Evolutionary conservation across 1,140 invertebrate species (phyloP), one percentile per base, ranked within the genome.

Genomic region (Drosophila rhopaloa): DNA sequence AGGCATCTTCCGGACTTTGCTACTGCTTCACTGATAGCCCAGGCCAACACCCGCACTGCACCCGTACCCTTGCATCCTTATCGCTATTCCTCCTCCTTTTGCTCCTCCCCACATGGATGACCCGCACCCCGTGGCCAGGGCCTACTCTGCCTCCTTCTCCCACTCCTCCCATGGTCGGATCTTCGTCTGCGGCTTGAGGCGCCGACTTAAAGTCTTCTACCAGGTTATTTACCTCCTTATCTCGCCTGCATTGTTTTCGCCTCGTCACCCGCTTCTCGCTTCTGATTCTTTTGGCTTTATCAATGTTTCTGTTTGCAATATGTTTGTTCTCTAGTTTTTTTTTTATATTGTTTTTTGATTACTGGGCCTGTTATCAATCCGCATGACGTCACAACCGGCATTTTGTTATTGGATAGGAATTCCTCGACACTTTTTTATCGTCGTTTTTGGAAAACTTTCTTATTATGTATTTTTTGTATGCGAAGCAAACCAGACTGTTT

Each of bases 161-260:
- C 5, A 19, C 19, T 24, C 37, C 24, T n/a, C 5, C 16, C 19
- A n/a, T 27, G 51, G 37, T 47, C 50, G 16, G 35, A 37, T 70
- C 27, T 35, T 13, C 41, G 5, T 48, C 47, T 29, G 35, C 14
- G 29, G 38, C 43, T 37, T 50, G 37, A 47, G 81, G 84, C 76
- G 82, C 79, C 71, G 78, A 67, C 82, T 61, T 76, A 76, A 81
- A 86, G 75, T 81, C 81, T 59, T 48, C 78, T 24, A 8, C 44
- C 82, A 83, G 83, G 83, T 83, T 86, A 57, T 83, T 86, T 86
- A 88, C 84, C 82, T 79, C 77, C 83, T 88, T 89, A 88, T 88
- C 83, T 82, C 76, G 53, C 63, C 56, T 53, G 55, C 62, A 80
- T 89, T 83, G 71, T 88, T 76, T 58, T 59, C 54, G 48, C 0